phyloP scores from a whole-genome alignment of 2,113 vertebrate genomes.

The Anguilla rostrata region DNA sequence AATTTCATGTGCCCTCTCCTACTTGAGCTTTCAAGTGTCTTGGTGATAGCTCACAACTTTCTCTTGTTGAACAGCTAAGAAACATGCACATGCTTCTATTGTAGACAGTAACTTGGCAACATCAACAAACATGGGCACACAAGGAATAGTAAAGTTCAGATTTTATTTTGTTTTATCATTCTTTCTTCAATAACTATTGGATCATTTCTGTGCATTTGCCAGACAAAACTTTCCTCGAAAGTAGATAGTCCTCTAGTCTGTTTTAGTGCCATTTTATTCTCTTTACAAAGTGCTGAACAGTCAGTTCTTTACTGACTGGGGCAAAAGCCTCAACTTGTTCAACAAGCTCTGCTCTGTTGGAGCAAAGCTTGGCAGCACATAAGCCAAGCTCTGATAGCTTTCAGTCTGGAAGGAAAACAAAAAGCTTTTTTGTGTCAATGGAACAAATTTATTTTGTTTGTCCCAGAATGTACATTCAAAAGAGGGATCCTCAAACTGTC shows the following conservation, averaged over 20 bases:
- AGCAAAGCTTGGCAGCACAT: not conserved
- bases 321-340: not conserved
- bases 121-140: no score
- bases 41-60: no score
- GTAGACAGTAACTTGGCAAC: no score
- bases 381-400: conserved; percentile 1
- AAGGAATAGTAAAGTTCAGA: no score
- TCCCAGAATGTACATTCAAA: not conserved
- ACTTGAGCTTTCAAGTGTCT: no score
- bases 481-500: not conserved
- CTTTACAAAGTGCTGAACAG: not conserved
- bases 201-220: not conserved
- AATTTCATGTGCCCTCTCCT: no score
- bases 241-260: not conserved
- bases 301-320: not conserved
- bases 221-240: not conserved
- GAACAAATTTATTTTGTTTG: not conserved
- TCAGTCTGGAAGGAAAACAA: not conserved
- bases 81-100: no score
- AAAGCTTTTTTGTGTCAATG: not conserved
- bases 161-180: not conserved
- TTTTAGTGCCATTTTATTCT: not conserved
- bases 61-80: not conserved
- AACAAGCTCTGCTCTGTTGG: not conserved
- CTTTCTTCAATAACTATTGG: not conserved